Base-by-base conservation (phyloP, 2,113 vertebrate genomes). In the Ibidorhyncha struthersii region DNA sequence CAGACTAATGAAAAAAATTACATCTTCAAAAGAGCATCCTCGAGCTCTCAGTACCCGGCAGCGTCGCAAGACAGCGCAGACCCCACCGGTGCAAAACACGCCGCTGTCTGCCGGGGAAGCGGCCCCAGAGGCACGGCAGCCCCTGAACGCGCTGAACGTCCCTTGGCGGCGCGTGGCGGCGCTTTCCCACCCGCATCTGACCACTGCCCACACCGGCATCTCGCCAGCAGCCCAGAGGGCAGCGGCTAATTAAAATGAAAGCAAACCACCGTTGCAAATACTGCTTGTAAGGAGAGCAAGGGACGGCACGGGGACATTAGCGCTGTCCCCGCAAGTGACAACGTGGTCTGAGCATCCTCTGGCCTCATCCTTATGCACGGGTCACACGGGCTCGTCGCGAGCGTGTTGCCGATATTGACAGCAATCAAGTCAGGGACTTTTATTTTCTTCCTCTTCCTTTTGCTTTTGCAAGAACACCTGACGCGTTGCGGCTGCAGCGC, bases 51-150 rank as follows among this genome's bases (percentile, higher is more conserved):
- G 30, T 8, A 38, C 32, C 26, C 12, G 3, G 26, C 16, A 45
- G 34, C 3, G 0, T 9, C 1, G 0, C 34, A 29, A 4, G 29
- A 26, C 32, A 38, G 34, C 8, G 1, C 29, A 8, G 52, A 27
- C 36, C 26, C 17, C n/a, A 10, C 13, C 10, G 5, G 14, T 11
- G 41, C 43, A 25, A 11, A 53, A 36, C 30, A 7, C 4, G 1
- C 36, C 2, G 0, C 1, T 14, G 20, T 18, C 25, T 1, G 0
- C 41, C 1, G 2, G 58, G 50, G 34, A 30, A 52, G 45, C 18
- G 3, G 47, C 55, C 26, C 49, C 20, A 45, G 32, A 21, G n/a
- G 43, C 80, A 59, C 14, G 5, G 53, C 43, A 26, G n/a, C 36
- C 29, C 65, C 43, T 1, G 23, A 29, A 40, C 13, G 17, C 3